Conservation (phyloP, 1,140 invertebrate genomes). For the Elysia chlorotica region DNA sequence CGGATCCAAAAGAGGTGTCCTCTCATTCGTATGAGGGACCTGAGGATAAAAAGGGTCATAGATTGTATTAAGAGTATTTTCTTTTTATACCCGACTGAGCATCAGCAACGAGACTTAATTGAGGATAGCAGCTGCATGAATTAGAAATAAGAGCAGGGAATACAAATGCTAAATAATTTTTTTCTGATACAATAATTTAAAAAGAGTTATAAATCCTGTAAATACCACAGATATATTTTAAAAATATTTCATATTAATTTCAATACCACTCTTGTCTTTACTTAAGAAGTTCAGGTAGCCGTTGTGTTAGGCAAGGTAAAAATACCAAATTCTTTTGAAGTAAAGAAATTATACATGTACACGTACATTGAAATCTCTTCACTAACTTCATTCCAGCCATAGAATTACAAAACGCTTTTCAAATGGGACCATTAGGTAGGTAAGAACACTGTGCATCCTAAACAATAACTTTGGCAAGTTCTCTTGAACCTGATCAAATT, state of each 20-base stretch:
- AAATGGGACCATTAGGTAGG: neutral
- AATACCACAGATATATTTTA: neutral
- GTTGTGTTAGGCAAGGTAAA: neutral
- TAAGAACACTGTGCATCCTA: neutral
- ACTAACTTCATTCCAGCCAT: no score
- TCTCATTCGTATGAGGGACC: neutral
- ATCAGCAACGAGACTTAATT: no score
- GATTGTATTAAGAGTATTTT: no score
- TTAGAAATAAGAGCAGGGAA: neutral
- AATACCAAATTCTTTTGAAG: neutral
- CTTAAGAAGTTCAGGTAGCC: neutral
- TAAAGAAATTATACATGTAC: neutral
- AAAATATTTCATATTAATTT: neutral
- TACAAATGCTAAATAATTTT: neutral
- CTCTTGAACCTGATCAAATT: no score
- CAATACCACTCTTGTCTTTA: neutral
- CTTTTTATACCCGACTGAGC: no score
- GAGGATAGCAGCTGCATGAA: neutral
- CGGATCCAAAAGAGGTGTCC: slow-evolving; percentile 14
- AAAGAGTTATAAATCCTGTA: neutral
- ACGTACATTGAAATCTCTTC: neutral
- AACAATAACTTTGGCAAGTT: no score
- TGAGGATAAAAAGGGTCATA: neutral
- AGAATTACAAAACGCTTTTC: no score
- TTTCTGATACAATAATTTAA: neutral